phyloP scores from a whole-genome alignment of 1,140 invertebrate species.

The Drosophila sechellia region DNA sequence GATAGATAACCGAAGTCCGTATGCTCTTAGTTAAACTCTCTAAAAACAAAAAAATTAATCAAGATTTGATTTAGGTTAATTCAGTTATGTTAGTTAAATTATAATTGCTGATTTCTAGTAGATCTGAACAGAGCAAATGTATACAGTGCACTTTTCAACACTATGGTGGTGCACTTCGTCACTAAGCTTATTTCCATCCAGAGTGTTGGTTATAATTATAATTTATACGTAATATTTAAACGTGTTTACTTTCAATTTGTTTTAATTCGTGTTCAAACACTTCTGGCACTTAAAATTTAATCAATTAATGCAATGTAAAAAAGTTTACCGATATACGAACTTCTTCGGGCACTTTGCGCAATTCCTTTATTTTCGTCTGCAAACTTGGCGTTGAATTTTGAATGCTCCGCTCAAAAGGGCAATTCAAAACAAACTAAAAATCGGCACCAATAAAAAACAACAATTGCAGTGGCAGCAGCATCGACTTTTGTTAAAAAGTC shows the following conservation, averaged over 20 bases:
- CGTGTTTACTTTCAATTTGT: background rate
- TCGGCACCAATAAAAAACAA: constrained; percentile 35
- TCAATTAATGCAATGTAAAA: constrained; percentile 3
- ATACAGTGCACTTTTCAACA: too few species aligned
- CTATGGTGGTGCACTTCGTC: too few species aligned
- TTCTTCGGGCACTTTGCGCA: background rate
- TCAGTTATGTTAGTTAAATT: too few species aligned
- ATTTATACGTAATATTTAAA: background rate
- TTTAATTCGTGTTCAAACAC: background rate
- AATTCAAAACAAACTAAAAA: constrained; percentile 43
- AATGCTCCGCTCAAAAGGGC: constrained; percentile 26
- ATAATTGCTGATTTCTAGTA: too few species aligned
- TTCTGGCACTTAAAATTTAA: background rate
- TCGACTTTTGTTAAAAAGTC: constrained; percentile 76
- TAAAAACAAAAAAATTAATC: too few species aligned
- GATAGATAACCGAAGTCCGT: constrained; percentile 6
- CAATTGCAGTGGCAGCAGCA: constrained; percentile 50
- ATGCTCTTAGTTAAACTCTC: constrained; percentile 19
- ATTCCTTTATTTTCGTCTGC: constrained; percentile 8
- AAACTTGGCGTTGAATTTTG: constrained; percentile 12
- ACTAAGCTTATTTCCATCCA: too few species aligned
- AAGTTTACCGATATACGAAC: background rate
- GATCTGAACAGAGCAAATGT: too few species aligned
- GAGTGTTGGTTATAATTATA: too few species aligned
- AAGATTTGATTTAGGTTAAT: too few species aligned